phyloP scores from a whole-genome alignment of 2,797 vertebrate genomes.

The Bufotes viridis region DNA sequence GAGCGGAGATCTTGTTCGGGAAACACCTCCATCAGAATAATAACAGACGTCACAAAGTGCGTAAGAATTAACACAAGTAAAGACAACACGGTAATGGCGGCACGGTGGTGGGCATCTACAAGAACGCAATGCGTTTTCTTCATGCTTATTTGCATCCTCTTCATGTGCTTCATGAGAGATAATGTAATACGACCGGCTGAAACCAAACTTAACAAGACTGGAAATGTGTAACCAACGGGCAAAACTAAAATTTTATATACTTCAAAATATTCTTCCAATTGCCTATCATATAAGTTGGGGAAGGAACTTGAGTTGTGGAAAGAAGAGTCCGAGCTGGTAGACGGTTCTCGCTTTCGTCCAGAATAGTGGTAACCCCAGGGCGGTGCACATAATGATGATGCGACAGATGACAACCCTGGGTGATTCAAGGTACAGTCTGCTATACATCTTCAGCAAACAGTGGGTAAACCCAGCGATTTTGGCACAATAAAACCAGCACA shows the following conservation, averaged over 20 bases:
- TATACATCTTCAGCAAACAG: background rate
- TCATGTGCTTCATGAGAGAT: conserved; percentile 22
- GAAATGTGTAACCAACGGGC: background rate
- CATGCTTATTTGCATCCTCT: conserved; percentile 13
- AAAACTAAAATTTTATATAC: background rate
- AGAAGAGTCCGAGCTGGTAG: too few relatives aligned
- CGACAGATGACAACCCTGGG: background rate
- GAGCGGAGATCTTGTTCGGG: background rate
- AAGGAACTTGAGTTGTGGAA: background rate
- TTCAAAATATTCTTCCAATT: background rate
- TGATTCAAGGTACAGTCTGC: background rate
- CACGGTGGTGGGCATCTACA: background rate
- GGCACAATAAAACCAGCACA: conserved; percentile 20
- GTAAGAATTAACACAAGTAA: background rate
- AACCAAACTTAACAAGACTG: background rate
- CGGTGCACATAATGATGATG: background rate
- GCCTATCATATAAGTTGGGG: too few relatives aligned
- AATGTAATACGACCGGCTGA: background rate
- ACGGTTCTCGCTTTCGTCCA: background rate
- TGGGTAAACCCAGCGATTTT: background rate
- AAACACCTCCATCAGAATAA: background rate
- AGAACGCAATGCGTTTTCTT: background rate
- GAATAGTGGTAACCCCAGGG: conserved; percentile 20
- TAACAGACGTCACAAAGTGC: background rate
- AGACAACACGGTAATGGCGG: background rate